Base-by-base conservation (phyloP, 2,888 invertebrate species). In the Tetrapedia diversipes region DNA sequence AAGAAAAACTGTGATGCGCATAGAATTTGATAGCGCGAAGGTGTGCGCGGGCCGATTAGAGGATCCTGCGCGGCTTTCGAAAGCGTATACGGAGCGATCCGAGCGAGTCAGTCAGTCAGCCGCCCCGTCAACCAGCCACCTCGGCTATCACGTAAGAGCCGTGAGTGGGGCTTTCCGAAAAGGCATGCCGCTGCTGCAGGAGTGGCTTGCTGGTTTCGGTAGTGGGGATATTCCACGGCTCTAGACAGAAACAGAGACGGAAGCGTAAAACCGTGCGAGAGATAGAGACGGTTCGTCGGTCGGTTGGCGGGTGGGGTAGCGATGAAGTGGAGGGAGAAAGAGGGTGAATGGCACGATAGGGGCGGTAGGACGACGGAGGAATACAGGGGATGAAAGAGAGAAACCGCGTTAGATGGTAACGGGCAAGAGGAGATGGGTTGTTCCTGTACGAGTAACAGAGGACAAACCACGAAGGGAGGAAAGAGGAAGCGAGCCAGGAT, bases 21-120 rank as follows among this genome's bases (percentile, higher is more conserved):
- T 43, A 29, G 60, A 61, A 76, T 64, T 71, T 34, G 56, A 51
- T 41, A 56, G 60, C 56, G 51, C 61, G 75, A 53, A 74, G 53
- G 49, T 56, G 60, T 83, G 83, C 83, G 83, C 84, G 83, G 83
- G 84, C 79, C 84, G 81, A 84, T 84, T 67, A 69, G 77, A 34
- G 47, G 79, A 69, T 73, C 72, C 66, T 83, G 83, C 83, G 83
- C 83, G 84, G 75, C 75, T 67, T 65, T 68, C 67, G 65, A 54
- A 57, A 71, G 49, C 66, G 65, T 63, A n/a, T n/a, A 53, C 61
- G 57, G 65, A 54, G 66, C 69, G 77, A 67, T 70, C 64, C 63
- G 32, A 66, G 78, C 69, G 65, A 80, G 80, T 80, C 80, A 79
- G 81, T 72, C 72, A 76, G 73, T 80, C 83, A 82, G 77, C 68